Evolutionary conservation across 2,888 invertebrate species (phyloP), one percentile per base, ranked within the genome.

Genomic region (Latheticus oryzae): DNA sequence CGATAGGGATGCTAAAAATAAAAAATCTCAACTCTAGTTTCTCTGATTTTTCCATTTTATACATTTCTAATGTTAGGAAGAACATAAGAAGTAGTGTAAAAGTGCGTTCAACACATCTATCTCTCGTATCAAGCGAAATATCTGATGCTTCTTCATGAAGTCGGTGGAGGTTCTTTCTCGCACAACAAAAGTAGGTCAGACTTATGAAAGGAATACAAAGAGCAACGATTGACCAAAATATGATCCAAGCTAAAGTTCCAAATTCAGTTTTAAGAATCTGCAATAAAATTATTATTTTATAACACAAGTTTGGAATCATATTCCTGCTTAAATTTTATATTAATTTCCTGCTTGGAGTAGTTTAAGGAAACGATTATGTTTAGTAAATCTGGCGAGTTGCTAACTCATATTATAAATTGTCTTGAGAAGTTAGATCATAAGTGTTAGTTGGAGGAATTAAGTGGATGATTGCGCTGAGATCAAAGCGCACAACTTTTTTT

Each of bases 1-100:
- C 76, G 69, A 85, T 81, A 62, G 84, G 82, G 61, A 80, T 69
- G 59, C 87, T 87, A 74, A 38, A 76, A 73, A 9, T 23, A 16
- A 5, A 50, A 17, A 15, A 30, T n/a, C 28, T 4, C 13, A n/a
- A 11, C n/a, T n/a, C n/a, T n/a, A n/a, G n/a, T n/a, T n/a, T n/a
- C n/a, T n/a, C n/a, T n/a, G n/a, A n/a, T n/a, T n/a, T n/a, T n/a
- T n/a, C 9, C 9, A 5, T n/a, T 3, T 70, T 72, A 72, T 68
- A 75, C 74, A 74, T 35, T 12, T 73, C 58, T 11, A 70, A 38
- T 11, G 71, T 13, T 3, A 74, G 58, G 5, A 73, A 50, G 1
- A 68, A 37, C 48, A 73, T 67, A 24, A 72, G 56, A n/a, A 65
- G 40, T 30, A 63, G 57, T 45, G 50, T 64, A 19, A 67, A 38